These are phyloP conservation scores for Hyalella azteca DNA, from an alignment of 2,888 invertebrate genomes.

Conservation along the genomic window DNA sequence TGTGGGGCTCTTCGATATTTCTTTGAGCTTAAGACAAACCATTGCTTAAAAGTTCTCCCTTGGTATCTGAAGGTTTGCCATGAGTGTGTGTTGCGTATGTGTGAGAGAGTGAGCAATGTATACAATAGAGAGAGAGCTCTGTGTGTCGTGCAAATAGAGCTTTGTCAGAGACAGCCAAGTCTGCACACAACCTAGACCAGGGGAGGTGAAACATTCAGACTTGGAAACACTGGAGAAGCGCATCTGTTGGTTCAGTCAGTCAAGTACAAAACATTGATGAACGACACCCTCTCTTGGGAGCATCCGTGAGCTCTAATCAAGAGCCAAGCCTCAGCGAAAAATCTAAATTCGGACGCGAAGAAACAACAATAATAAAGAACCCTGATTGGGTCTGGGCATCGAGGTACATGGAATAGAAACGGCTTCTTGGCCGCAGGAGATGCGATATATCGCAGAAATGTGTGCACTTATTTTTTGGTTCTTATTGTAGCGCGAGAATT, in stretches of 20 bases:
- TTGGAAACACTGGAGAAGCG: background rate
- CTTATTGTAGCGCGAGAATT: no score
- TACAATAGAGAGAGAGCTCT: background rate
- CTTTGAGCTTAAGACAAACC: no score
- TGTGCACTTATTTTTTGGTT: no score
- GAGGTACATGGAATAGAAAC: no score
- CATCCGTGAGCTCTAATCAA: no score
- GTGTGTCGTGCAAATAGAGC: constrained; percentile 27
- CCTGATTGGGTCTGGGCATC: no score
- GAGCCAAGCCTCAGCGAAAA: no score
- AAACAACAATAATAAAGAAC: no score
- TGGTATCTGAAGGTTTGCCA: constrained; percentile 15
- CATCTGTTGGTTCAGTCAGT: background rate
- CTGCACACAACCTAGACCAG: background rate
- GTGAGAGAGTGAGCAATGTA: background rate
- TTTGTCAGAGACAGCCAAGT: background rate
- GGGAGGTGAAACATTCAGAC: constrained; percentile 10
- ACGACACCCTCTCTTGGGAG: background rate
- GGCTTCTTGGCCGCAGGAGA: no score
- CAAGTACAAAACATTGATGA: constrained; percentile 30
- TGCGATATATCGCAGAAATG: no score
- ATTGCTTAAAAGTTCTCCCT: constrained; percentile 23
- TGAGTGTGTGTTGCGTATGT: constrained; percentile 2
- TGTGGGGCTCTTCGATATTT: no score
- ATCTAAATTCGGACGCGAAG: no score